These are phyloP conservation scores for Hydropotes inermis DNA, from an alignment of 2,113 vertebrate genomes.

Conservation along the genomic window DNA sequence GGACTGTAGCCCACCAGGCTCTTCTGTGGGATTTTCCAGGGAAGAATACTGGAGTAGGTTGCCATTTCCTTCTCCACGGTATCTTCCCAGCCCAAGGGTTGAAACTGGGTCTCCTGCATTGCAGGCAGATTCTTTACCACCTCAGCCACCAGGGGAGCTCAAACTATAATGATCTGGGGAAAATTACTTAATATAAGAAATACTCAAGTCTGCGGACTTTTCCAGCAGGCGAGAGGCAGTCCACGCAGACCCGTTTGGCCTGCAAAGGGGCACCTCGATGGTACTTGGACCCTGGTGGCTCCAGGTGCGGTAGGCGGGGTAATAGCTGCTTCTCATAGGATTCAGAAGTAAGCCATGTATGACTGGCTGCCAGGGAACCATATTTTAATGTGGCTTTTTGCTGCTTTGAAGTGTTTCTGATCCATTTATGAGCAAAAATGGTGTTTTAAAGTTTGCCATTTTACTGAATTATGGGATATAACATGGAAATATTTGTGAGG, in stretches of 20 bases:
- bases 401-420: background rate
- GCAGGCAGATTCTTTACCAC: background rate
- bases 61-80: background rate
- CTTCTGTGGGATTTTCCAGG: background rate
- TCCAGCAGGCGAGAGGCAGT: background rate
- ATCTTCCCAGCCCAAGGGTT: background rate
- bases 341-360: background rate
- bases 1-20: background rate
- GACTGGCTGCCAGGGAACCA: background rate
- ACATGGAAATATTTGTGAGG: background rate
- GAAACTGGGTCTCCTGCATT: background rate
- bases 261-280: accelerated
- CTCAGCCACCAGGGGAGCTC: background rate
- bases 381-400: background rate
- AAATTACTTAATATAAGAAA: constrained; percentile 37
- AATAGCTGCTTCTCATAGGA: background rate
- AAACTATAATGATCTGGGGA: background rate
- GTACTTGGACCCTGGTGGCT: background rate
- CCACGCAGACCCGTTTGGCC: accelerated
- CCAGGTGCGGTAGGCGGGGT: accelerated
- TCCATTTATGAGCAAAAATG: background rate
- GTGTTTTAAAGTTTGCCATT: background rate
- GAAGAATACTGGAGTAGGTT: background rate
- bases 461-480: background rate
- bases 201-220: background rate